Evolutionary conservation across 2,797 vertebrate species (phyloP).

Genomic region (Neosalanx taihuensis): DNA sequence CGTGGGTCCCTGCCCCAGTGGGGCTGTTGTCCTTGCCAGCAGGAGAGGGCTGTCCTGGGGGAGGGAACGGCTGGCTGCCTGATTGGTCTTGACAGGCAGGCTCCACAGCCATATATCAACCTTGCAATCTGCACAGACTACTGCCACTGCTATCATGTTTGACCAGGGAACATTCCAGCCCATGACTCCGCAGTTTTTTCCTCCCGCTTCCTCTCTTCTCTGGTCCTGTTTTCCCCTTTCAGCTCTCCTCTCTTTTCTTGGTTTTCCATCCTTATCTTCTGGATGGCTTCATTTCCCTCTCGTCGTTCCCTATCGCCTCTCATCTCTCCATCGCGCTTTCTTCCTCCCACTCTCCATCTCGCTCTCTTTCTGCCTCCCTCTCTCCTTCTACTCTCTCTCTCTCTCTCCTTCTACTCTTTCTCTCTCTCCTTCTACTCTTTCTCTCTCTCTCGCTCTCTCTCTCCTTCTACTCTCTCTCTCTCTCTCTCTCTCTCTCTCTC

Average conservation of each 20-base stretch:
- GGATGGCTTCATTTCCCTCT: neutral
- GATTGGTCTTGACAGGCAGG: conserved; percentile 34
- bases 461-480: neutral
- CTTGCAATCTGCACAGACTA: conserved; percentile 7
- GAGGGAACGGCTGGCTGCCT: conserved; percentile 59
- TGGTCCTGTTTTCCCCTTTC: neutral
- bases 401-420: too few relatives aligned
- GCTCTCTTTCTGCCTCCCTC: conserved; percentile 3
- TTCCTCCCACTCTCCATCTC: conserved; percentile 14
- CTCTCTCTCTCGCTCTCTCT: neutral
- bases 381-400: conserved; percentile 3
- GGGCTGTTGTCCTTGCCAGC: conserved; percentile 56
- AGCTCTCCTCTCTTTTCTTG: neutral
- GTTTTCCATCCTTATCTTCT: neutral
- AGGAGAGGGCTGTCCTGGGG: conserved; percentile 65
- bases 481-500: too few relatives aligned
- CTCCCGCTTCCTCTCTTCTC: conserved; percentile 9
- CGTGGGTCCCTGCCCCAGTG: conserved; percentile 14
- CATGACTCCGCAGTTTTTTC: conserved; percentile 11
- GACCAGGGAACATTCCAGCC: conserved; percentile 30
- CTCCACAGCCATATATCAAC: conserved; percentile 33
- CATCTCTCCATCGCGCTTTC: neutral
- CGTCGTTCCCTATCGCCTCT: neutral
- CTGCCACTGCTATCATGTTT: conserved; percentile 10
- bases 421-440: too few relatives aligned